Evolutionary conservation across 1,140 invertebrate genomes (phyloP).

Genomic region (Dreissena rostriformis): DNA sequence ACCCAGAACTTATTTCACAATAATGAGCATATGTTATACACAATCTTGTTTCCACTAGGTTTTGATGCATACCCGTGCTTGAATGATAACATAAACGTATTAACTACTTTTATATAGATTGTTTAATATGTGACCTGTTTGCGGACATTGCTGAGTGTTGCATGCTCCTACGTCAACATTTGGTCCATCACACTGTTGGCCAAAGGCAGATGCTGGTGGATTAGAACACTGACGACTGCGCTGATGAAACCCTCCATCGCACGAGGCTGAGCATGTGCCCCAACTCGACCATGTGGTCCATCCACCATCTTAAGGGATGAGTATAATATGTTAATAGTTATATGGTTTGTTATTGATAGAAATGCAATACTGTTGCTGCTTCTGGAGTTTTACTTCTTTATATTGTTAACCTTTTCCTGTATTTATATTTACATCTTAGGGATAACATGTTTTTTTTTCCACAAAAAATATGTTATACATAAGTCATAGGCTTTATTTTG

Average conservation of each 20-base stretch:
- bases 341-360: too few species aligned
- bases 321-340: not conserved
- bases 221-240: slow-evolving; percentile 61
- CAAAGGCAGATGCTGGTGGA: slow-evolving; percentile 57
- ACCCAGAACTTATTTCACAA: too few species aligned
- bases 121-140: too few species aligned
- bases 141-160: slow-evolving; percentile 61
- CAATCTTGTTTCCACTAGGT: too few species aligned
- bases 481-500: not conserved
- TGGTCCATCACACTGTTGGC: slow-evolving; percentile 60
- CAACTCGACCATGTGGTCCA: slow-evolving; percentile 71
- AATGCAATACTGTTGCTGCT: too few species aligned
- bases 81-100: too few species aligned
- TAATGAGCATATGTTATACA: too few species aligned
- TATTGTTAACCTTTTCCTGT: not conserved
- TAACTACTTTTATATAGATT: too few species aligned
- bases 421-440: not conserved
- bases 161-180: slow-evolving; percentile 63
- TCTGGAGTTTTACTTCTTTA: too few species aligned
- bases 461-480: too few species aligned
- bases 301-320: slow-evolving; percentile 49
- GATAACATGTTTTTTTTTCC: not conserved
- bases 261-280: slow-evolving; percentile 64
- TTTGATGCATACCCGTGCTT: too few species aligned
- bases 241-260: slow-evolving; percentile 66